Conservation (phyloP, 2,113 vertebrate genomes). For the Dasyurus viverrinus region DNA sequence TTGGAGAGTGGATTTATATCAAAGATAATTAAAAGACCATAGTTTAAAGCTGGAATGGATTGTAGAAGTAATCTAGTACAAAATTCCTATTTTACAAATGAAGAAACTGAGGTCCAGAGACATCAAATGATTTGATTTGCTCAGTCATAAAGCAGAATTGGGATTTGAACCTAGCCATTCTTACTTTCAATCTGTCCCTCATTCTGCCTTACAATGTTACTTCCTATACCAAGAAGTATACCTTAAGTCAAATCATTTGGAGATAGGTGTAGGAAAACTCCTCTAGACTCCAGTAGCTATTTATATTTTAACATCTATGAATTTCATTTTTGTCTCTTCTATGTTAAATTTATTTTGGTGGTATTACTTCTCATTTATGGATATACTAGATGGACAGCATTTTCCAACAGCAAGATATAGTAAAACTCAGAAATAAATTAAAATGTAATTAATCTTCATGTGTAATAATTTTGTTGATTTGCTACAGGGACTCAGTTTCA, state of each 20-base stretch:
- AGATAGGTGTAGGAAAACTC: not conserved
- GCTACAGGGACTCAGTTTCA: slow-evolving; percentile 41
- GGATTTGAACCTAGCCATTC: not conserved
- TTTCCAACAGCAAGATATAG: slow-evolving; percentile 50
- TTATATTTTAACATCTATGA: not conserved
- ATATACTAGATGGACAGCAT: slow-evolving; percentile 20
- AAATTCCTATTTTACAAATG: not conserved
- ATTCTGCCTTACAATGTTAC: not conserved
- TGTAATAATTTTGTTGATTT: slow-evolving; percentile 68
- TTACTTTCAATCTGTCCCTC: not conserved
- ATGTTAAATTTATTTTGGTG: slow-evolving; percentile 7
- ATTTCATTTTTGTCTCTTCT: not conserved
- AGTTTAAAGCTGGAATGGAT: not conserved
- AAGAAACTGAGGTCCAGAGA: not conserved
- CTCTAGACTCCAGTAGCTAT: not conserved
- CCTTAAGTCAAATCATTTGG: not conserved
- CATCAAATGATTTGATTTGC: not conserved
- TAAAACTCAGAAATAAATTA: slow-evolving; percentile 59
- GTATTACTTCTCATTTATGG: slow-evolving; percentile 6
- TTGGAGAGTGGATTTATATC: too few relatives aligned
- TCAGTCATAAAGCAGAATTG: not conserved
- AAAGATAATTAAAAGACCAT: not conserved
- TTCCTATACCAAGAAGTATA: not conserved
- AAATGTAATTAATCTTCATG: slow-evolving; percentile 70
- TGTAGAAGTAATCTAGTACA: not conserved